Evolutionary conservation across 2,797 vertebrate genomes (phyloP).

Genomic region (Calcarius lapponicus): DNA sequence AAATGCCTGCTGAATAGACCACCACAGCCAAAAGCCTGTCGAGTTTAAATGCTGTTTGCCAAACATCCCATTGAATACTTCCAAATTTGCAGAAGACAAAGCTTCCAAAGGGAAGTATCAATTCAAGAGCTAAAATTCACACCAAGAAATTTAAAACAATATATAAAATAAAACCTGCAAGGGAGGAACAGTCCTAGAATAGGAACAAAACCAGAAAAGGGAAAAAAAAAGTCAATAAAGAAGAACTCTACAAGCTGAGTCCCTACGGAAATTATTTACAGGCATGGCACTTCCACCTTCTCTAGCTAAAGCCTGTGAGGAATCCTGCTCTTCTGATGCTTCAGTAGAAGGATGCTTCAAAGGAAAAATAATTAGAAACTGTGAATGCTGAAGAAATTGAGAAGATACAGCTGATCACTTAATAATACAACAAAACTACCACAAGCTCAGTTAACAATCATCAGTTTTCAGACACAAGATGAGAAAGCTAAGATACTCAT

Average conservation of each 20-base stretch:
- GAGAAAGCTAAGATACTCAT: neutral
- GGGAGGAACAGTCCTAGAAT: neutral
- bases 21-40: slow-evolving; percentile 27
- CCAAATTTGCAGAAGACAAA: neutral
- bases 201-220: slow-evolving; percentile 12
- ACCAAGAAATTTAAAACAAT: neutral
- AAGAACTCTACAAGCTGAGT: neutral
- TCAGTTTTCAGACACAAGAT: neutral
- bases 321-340: slow-evolving; percentile 17
- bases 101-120: slow-evolving; percentile 3
- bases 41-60: slow-evolving; percentile 49
- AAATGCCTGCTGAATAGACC: neutral
- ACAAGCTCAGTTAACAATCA: neutral
- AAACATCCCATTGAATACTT: neutral
- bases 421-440: neutral
- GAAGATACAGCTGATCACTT: neutral
- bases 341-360: neutral
- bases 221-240: neutral
- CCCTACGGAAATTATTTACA: neutral
- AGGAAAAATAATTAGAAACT: slow-evolving; percentile 6
- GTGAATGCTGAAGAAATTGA: neutral
- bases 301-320: neutral
- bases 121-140: neutral
- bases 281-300: neutral
- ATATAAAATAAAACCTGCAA: neutral